These are phyloP conservation scores for Cylindroiulus punctatus DNA, from an alignment of 2,888 invertebrate species.

Conservation along the genomic window DNA sequence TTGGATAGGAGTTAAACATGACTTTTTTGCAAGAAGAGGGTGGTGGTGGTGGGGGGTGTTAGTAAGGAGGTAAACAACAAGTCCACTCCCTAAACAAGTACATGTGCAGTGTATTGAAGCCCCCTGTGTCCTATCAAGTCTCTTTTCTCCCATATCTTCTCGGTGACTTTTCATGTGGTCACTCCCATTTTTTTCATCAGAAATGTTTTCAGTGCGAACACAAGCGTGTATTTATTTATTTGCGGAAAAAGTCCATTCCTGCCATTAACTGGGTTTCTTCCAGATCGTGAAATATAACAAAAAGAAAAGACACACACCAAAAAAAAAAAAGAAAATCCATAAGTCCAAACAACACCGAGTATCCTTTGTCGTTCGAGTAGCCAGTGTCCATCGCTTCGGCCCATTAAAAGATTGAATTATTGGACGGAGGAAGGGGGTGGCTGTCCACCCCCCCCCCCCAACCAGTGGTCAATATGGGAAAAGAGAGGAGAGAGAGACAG, in stretches of 20 bases:
- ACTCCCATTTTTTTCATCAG: not conserved
- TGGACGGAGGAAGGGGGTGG: not conserved
- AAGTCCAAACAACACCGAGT: constrained; percentile 12
- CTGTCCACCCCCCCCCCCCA: not conserved
- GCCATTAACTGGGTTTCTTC: constrained; percentile 16
- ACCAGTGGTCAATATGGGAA: constrained; percentile 8
- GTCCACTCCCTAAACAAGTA: too few species aligned
- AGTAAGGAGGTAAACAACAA: too few species aligned
- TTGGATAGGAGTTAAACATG: too few species aligned
- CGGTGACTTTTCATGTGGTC: not conserved
- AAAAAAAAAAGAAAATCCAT: constrained; percentile 49
- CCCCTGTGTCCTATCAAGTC: not conserved
- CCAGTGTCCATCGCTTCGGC: constrained; percentile 31
- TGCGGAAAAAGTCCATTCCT: not conserved
- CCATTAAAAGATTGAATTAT: constrained; percentile 56
- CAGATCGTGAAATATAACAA: not conserved
- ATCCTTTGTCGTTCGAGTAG: constrained; percentile 39
- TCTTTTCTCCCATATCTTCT: not conserved
- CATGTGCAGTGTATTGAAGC: too few species aligned
- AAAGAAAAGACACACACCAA: not conserved
- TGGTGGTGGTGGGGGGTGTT: too few species aligned
- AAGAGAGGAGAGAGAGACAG: constrained; percentile 26
- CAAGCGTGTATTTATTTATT: not conserved
- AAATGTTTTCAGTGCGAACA: not conserved
- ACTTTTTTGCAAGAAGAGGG: too few species aligned